Percentiles rank a stretch among this genome's conserved stretches.
phyloP scores from a whole-genome alignment of 2,888 invertebrate species.

The Marronus borbonicus region DNA sequence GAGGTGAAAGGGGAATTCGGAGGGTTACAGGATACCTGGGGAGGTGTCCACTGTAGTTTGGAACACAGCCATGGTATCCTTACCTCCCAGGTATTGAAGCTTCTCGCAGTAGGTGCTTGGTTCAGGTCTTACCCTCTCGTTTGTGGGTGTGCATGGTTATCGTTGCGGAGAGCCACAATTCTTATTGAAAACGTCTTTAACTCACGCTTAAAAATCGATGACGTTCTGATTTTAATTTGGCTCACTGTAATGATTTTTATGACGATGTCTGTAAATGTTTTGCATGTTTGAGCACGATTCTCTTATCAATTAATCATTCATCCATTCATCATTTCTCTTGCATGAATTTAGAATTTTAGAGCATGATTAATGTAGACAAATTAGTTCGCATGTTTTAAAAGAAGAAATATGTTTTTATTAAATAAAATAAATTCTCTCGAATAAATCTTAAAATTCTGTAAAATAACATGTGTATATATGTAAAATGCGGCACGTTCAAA shows the following conservation, averaged over 20 bases:
- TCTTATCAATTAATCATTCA: slow-evolving; percentile 10
- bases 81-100: slow-evolving; percentile 74
- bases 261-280: neutral
- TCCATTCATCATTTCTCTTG: neutral
- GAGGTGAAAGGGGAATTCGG: slow-evolving; percentile 63
- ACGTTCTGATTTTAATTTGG: neutral
- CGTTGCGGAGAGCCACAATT: neutral
- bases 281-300: slow-evolving; percentile 25
- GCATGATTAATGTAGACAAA: neutral
- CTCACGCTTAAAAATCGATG: neutral
- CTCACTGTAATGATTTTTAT: neutral
- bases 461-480: neutral
- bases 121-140: slow-evolving; percentile 30
- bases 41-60: slow-evolving; percentile 73
- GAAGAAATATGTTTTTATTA: neutral
- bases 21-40: slow-evolving; percentile 68
- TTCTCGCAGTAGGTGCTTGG: slow-evolving; percentile 52
- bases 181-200: neutral
- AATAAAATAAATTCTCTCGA: neutral
- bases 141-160: slow-evolving; percentile 4
- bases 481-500: neutral
- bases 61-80: slow-evolving; percentile 78
- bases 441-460: neutral
- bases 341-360: neutral
- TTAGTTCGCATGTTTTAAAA: neutral